Base-by-base conservation (phyloP, 1,140 invertebrate species). In the Papilio polytes region DNA sequence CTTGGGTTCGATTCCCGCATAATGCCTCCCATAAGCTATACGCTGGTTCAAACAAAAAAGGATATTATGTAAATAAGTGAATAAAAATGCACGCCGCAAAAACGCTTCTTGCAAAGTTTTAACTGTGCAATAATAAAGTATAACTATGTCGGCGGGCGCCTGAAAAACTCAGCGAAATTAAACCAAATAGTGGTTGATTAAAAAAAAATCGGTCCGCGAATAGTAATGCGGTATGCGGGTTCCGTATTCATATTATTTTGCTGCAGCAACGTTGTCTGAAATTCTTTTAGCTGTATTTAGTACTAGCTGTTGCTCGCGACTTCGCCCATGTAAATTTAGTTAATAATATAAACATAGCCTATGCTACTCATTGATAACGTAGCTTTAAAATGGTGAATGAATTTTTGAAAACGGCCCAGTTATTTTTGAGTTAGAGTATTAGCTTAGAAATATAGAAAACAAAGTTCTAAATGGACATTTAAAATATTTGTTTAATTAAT, bases 21-120 rank as follows among this genome's bases (percentile, higher is more conserved):
- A 80, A 74, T 77, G 46, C 77, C 79, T 70, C 74, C 74, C 48
- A 77, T 41, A n/a, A n/a, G 41, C 44, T 72, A 79, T 77, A 22
- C 66, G 78, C 72, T 59, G 70, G 70, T 53, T 51, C 78, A 78
- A 85, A 84, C 81, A 73, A 84, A 86, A 87, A 88, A 85, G 81
- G 80, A 56, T 82, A 83, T 86, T 87, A 90, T 90, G 87, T 85
- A 88, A 90, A 88, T 86, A 80, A 85, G 74, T 86, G 83, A 84
- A 88, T 87, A 87, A 85, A 88, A 88, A 88, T 88, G 86, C 86
- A 87, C 70, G 66, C n/a, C 59, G 81, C 80, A 85, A 87, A 87
- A 87, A 85, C 82, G 82, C 78, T 82, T 80, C 81, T 82, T 78
- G 82, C 70, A 63, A 63, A 56, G 72, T 83, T 83, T 85, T 83